Base-by-base conservation (phyloP, 1,140 invertebrate genomes). In the Drosophila ercepeae region DNA sequence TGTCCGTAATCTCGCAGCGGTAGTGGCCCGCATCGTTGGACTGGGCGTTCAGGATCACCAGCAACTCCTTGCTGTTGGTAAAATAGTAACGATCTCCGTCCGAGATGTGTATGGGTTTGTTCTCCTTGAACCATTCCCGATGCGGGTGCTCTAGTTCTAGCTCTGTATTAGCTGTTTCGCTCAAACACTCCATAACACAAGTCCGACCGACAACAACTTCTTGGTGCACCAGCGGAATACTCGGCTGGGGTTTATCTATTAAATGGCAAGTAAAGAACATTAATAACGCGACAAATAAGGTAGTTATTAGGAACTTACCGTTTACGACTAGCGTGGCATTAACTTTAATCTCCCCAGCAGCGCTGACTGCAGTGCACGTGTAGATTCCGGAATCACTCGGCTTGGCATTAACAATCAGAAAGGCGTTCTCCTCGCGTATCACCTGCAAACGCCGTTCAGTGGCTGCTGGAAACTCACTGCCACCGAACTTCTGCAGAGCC, bases 401-500 rank as follows among this genome's bases (percentile, higher is more conserved):
- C 91, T 97, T 97, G 5, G 97, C 96, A 92, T 98, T 95, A 6
- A 97, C 93, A 67, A 99, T 99, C 79, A 98, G 97, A 79, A 99
- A 97, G 2, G 96, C 94, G 91, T 98, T 96, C 91, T 99, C 98
- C 18, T 94, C 95, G 0, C 96, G 95, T 94, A 97, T 97, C 29
- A 98, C 96, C 90, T 97, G 96, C 95, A 99, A 96, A 18, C 98
- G 93, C 39, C 98, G 94, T 91, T 99, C 98, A 57, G 96, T 93
- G 11, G 98, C 98, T 6, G 98, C 98, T 7, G 98, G 98, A 91
- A 99, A 99, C 91, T 98, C 96, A 90, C 96, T 96, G 0, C 96
- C 97, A n/a, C 96, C 97, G 92, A 98, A 97, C 92, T 99, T 99
- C 79, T 97, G 95, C 95, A 98, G 97, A 0, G 96, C 95, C 69